phyloP scores from a whole-genome alignment of 64 coral and sea anemone species.

The Actinia tenebrosa region DNA sequence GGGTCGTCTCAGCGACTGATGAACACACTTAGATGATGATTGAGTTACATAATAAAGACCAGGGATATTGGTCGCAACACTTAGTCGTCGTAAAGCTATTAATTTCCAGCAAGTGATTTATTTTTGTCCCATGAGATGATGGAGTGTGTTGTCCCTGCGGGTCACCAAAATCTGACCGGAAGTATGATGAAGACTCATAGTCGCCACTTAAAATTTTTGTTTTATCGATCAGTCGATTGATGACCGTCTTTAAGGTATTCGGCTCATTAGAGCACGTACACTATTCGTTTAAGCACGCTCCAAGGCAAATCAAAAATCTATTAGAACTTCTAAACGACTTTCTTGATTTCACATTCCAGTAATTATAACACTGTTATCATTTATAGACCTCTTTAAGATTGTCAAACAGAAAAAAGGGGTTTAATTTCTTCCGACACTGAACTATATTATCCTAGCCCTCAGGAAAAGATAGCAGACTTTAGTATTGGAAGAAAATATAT shows the following conservation, averaged over 20 bases:
- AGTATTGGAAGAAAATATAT: too few relatives aligned
- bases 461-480: too few relatives aligned
- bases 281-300: not conserved
- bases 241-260: not conserved
- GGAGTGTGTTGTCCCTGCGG: not conserved
- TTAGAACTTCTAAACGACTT: not conserved
- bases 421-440: not conserved
- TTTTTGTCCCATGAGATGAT: not conserved
- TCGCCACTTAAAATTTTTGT: not conserved
- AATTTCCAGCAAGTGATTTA: too few relatives aligned
- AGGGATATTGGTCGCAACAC: too few relatives aligned
- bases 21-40: too few relatives aligned
- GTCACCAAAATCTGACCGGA: not conserved
- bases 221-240: not conserved
- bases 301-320: not conserved
- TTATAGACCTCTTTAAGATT: not conserved
- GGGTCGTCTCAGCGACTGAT: too few relatives aligned
- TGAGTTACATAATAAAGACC: too few relatives aligned
- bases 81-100: too few relatives aligned
- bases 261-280: not conserved
- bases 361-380: not conserved
- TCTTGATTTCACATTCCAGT: not conserved
- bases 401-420: not conserved
- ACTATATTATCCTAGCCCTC: too few relatives aligned
- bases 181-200: not conserved